phyloP scores from a whole-genome alignment of 1,140 invertebrate species.

The Frieseomelitta varia region DNA sequence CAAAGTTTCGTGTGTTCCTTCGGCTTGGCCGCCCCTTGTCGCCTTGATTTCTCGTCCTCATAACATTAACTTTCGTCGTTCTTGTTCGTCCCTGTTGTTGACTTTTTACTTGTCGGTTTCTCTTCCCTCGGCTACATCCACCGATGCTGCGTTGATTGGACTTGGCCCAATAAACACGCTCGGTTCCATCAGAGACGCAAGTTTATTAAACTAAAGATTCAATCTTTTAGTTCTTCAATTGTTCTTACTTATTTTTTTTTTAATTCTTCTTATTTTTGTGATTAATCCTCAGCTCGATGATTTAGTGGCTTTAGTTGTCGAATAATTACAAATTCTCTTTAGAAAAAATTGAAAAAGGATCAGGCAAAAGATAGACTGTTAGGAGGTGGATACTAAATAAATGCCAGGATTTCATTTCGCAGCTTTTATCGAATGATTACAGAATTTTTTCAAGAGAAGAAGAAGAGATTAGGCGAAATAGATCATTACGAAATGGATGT shows the following conservation, averaged over 20 bases:
- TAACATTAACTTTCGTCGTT: slow-evolving; percentile 36
- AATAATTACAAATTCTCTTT: too few relatives aligned
- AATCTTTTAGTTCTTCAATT: background rate
- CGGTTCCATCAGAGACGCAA: background rate
- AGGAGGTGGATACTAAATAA: too few relatives aligned
- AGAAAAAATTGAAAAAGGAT: too few relatives aligned
- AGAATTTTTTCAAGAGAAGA: too few relatives aligned
- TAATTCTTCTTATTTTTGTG: too few relatives aligned
- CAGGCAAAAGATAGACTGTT: too few relatives aligned
- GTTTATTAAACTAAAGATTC: background rate
- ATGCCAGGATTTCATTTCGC: too few relatives aligned
- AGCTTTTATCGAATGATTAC: too few relatives aligned
- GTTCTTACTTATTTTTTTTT: too few relatives aligned
- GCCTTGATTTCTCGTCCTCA: slow-evolving; percentile 20
- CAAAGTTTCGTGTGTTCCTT: slow-evolving; percentile 30
- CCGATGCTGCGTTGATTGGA: background rate
- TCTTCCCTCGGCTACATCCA: background rate
- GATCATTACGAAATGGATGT: background rate
- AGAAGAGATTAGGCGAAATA: too few relatives aligned
- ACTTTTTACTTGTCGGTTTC: background rate
- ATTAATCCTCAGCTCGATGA: too few relatives aligned
- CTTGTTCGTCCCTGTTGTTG: background rate
- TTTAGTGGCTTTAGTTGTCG: too few relatives aligned
- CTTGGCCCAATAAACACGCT: background rate
- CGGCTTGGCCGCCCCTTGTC: background rate